Conservation (phyloP, 2,888 invertebrate genomes). For the Nineta flava region DNA sequence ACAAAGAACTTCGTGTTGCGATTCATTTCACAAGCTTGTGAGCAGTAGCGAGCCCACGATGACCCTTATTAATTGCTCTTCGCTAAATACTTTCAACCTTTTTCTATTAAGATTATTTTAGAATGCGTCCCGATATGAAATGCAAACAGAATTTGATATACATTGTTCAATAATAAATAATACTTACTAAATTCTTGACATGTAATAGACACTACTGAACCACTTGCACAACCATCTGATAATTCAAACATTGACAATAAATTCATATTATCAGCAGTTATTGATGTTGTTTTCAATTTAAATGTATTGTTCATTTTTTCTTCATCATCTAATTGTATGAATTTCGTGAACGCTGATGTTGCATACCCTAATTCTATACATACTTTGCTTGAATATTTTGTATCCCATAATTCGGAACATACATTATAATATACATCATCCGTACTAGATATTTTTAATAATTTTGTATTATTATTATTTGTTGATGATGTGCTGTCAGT, state of each 20-base stretch:
- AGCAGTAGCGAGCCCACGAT: too few species aligned
- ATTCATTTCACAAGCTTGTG: too few species aligned
- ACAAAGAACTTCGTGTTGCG: too few species aligned
- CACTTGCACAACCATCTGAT: slow-evolving; percentile 26
- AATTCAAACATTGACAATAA: slow-evolving; percentile 30
- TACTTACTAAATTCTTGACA: slow-evolving; percentile 37
- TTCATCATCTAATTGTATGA: slow-evolving; percentile 16
- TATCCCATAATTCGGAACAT: slow-evolving; percentile 37
- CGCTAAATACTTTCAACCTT: too few species aligned
- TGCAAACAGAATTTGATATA: too few species aligned
- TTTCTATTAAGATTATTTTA: too few species aligned
- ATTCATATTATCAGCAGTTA: slow-evolving; percentile 16
- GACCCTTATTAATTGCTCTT: too few species aligned
- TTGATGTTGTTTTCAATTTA: slow-evolving; percentile 18
- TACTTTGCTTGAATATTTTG: slow-evolving; percentile 33
- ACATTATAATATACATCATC: slow-evolving; percentile 28
- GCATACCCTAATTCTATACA: slow-evolving; percentile 38
- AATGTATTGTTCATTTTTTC: slow-evolving; percentile 9
- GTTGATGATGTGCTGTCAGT: background rate
- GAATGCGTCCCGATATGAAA: too few species aligned
- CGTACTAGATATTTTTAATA: slow-evolving; percentile 14
- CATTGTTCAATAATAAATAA: too few species aligned
- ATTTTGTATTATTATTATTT: background rate
- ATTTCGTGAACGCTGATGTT: slow-evolving; percentile 24
- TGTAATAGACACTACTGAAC: slow-evolving; percentile 31